Percentiles rank a stretch among this genome's conserved stretches.
Conservation (phyloP, 2,113 vertebrate genomes). For the Brienomyrus brachyistius region DNA sequence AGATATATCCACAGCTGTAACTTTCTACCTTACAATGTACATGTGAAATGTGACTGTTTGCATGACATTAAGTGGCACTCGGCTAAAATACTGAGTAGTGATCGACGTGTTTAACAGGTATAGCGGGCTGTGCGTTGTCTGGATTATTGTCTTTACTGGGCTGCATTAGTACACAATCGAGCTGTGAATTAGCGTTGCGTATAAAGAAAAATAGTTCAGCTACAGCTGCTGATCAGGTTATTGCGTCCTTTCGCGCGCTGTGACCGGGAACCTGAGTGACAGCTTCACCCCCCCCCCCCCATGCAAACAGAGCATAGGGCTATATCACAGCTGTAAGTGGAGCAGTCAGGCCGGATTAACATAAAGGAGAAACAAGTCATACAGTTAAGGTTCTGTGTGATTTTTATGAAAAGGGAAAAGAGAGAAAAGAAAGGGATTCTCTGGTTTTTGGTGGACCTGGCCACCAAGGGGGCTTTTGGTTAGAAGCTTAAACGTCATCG, state of each 20-base stretch:
- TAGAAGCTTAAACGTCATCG: background rate
- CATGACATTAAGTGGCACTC: background rate
- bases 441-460: background rate
- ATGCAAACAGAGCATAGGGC: background rate
- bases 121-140: background rate
- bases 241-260: background rate
- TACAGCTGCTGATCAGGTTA: background rate
- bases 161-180: background rate
- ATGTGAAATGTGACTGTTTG: background rate
- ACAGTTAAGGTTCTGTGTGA: background rate
- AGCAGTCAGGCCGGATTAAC: background rate
- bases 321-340: background rate
- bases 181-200: background rate
- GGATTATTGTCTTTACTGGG: background rate
- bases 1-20: background rate
- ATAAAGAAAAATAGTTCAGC: background rate
- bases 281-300: background rate
- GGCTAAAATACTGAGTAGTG: background rate
- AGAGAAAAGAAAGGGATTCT: background rate
- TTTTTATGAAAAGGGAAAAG: background rate
- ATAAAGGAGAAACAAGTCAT: background rate
- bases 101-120: background rate
- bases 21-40: background rate
- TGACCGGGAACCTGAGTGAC: background rate
- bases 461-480: background rate